Conservation (phyloP, 2,113 vertebrate species). For the Saguinus imperator region DNA sequence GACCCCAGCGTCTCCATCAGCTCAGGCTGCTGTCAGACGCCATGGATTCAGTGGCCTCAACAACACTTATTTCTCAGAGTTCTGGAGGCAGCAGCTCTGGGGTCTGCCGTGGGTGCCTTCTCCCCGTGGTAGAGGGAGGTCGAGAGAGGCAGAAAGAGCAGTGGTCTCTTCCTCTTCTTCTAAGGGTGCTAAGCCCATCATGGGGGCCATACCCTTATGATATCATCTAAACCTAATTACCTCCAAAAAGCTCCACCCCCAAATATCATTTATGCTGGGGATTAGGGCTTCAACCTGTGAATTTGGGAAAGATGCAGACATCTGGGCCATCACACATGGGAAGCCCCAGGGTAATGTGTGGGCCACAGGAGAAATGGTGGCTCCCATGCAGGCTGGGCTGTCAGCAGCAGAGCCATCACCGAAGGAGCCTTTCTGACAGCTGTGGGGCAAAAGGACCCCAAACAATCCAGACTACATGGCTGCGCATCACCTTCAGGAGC, state of each 20-base stretch:
- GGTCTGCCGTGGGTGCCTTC: background rate
- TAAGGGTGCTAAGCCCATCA: background rate
- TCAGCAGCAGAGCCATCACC: accelerated
- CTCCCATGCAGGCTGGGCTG: background rate
- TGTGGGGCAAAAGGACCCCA: background rate
- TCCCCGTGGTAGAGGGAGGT: background rate
- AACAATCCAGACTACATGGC: background rate
- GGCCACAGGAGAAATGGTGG: background rate
- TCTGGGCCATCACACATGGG: background rate
- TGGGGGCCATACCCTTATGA: background rate
- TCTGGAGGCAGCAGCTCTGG: background rate
- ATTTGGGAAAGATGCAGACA: background rate
- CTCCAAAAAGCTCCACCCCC: background rate
- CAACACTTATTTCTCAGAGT: background rate
- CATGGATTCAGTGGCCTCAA: background rate
- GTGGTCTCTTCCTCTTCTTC: background rate
- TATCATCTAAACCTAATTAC: background rate
- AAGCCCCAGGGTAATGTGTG: background rate
- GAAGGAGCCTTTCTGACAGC: too few relatives aligned
- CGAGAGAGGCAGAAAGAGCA: background rate
- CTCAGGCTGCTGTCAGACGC: background rate
- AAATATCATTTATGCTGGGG: background rate
- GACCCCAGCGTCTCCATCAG: background rate
- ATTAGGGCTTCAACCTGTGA: background rate
- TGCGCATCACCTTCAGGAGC: background rate